These are phyloP conservation scores for Vesta saturnalis DNA, from an alignment of 2,888 invertebrate genomes.

Conservation along the genomic window DNA sequence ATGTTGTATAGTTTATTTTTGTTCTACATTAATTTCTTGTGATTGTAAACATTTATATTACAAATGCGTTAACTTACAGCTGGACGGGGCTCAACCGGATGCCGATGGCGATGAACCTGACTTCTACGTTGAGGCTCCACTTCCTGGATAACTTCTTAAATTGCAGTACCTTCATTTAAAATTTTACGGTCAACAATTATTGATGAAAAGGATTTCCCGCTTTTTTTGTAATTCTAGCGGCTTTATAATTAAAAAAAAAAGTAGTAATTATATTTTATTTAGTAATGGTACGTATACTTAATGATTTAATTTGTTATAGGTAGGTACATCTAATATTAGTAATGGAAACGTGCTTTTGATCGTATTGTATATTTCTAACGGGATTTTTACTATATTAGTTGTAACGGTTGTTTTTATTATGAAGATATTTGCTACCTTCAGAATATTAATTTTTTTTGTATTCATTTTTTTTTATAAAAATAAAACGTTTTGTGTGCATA, in stretches of 20 bases:
- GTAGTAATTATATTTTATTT: too few species aligned
- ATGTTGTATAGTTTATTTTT: constrained; percentile 10
- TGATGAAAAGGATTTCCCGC: too few species aligned
- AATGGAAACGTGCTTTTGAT: constrained; percentile 1
- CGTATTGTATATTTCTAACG: not conserved
- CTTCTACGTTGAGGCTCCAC: constrained; percentile 91
- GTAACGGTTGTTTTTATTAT: not conserved
- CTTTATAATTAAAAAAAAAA: too few species aligned
- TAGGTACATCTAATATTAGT: not conserved
- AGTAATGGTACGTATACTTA: not conserved
- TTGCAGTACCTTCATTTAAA: too few species aligned
- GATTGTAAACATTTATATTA: constrained; percentile 28
- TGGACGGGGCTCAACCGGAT: constrained; percentile 87
- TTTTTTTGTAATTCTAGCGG: too few species aligned
- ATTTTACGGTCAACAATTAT: too few species aligned
- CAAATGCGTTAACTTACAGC: constrained; percentile 63
- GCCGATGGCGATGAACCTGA: constrained; percentile 89
- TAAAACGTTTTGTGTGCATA: too few species aligned
- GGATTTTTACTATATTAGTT: not conserved
- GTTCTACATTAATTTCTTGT: constrained; percentile 5
- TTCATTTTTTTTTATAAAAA: not conserved
- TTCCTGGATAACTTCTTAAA: constrained; percentile 66
- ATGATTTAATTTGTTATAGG: not conserved
- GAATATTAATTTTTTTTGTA: not conserved
- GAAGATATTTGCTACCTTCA: not conserved